Percentiles rank a stretch among this genome's conserved stretches.
Evolutionary conservation across 2,888 invertebrate species (phyloP).

Genomic region (Drosophila setosimentum): DNA sequence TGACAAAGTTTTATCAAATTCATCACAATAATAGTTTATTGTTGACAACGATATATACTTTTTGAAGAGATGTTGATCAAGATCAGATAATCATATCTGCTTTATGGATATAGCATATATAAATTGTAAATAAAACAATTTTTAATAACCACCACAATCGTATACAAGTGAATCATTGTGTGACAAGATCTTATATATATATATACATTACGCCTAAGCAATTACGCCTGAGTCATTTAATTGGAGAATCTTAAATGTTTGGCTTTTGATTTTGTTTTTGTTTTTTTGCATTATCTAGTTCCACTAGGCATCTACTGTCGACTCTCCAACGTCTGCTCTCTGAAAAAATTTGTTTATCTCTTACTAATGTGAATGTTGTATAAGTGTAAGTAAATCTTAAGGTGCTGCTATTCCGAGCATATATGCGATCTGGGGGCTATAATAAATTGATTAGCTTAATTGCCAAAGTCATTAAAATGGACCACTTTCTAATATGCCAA

Average conservation of each 20-base stretch:
- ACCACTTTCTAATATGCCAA: slow-evolving; percentile 33
- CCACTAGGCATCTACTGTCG: background rate
- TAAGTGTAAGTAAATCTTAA: background rate
- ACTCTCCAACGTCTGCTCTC: background rate
- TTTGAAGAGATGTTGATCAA: background rate
- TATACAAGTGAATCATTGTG: background rate
- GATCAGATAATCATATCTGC: background rate
- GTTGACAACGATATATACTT: background rate
- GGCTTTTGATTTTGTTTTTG: background rate
- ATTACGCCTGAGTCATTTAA: background rate
- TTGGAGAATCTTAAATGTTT: background rate
- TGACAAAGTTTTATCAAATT: background rate
- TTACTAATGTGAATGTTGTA: background rate
- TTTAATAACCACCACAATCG: no score
- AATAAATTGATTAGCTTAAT: slow-evolving; percentile 16
- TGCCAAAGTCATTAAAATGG: slow-evolving; percentile 13
- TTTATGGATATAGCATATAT: no score
- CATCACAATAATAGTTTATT: background rate
- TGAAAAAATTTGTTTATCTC: background rate
- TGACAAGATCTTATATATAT: background rate
- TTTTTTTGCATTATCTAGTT: background rate
- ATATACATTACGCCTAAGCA: no score
- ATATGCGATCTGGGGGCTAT: background rate
- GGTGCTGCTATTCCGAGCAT: background rate
- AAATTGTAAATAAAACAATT: no score